Evolutionary conservation across 2,797 vertebrate species (phyloP).

Genomic region (Onychomys torridus): DNA sequence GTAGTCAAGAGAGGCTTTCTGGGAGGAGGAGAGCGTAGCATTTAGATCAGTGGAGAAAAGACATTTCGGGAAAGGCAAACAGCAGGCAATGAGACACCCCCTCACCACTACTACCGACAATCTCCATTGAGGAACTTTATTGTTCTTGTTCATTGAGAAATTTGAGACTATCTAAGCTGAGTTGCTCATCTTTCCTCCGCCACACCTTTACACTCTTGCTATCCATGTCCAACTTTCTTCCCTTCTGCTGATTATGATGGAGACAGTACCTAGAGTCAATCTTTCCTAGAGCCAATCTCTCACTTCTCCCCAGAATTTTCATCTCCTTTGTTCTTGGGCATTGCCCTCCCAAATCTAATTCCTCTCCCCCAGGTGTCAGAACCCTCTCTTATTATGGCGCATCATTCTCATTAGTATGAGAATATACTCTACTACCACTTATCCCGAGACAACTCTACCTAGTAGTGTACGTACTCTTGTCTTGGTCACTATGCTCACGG

Average conservation of each 20-base stretch:
- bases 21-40: conserved; percentile 8
- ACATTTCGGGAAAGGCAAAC: conserved; percentile 16
- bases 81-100: background rate
- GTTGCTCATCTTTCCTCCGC: background rate
- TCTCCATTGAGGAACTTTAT: background rate
- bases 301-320: background rate
- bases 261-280: background rate
- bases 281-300: background rate
- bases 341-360: background rate
- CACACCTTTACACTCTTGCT: background rate
- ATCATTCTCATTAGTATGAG: background rate
- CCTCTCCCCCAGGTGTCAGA: background rate
- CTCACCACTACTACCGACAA: background rate
- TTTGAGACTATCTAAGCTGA: background rate
- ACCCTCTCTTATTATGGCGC: background rate
- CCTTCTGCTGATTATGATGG: background rate
- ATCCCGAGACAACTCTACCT: background rate
- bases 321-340: background rate
- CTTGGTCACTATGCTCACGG: background rate
- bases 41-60: conserved; percentile 62
- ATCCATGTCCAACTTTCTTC: background rate
- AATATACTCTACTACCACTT: background rate
- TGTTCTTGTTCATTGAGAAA: conserved; percentile 30
- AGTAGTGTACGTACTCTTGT: background rate
- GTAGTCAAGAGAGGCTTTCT: background rate